Conservation (phyloP, 2,888 invertebrate species). For the Xestoiulus laeticollis region DNA sequence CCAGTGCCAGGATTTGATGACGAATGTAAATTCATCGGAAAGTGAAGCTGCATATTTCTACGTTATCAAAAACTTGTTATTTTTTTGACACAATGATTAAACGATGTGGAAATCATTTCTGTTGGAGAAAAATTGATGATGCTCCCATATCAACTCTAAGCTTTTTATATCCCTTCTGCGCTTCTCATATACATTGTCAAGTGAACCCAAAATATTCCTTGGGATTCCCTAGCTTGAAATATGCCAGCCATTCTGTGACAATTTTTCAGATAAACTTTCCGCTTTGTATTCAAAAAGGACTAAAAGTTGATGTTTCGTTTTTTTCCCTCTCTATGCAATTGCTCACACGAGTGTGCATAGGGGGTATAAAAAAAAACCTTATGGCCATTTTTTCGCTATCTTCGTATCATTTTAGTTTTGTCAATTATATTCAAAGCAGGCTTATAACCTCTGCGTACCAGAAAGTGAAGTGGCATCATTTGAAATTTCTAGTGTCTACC, state of each 20-base stretch:
- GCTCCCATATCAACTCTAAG: background rate
- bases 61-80: conserved; percentile 33
- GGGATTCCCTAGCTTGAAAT: background rate
- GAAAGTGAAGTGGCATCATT: background rate
- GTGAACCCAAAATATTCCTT: conserved; percentile 2
- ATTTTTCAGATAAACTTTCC: conserved; percentile 4
- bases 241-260: background rate
- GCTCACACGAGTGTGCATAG: background rate
- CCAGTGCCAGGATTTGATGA: background rate
- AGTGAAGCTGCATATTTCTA: background rate
- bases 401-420: conserved; percentile 14
- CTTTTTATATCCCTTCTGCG: background rate
- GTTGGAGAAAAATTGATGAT: conserved; percentile 34
- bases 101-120: conserved; percentile 28
- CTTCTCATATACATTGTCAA: background rate
- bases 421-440: conserved; percentile 28
- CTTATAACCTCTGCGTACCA: background rate
- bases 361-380: background rate
- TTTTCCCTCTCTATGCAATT: background rate
- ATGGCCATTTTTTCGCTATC: background rate
- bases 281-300: conserved; percentile 21
- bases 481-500: background rate
- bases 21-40: background rate
- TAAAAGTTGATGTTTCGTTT: conserved; percentile 34
- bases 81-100: conserved; percentile 35